Conservation (phyloP, 2,797 vertebrate genomes). For the Semotilus atromaculatus region DNA sequence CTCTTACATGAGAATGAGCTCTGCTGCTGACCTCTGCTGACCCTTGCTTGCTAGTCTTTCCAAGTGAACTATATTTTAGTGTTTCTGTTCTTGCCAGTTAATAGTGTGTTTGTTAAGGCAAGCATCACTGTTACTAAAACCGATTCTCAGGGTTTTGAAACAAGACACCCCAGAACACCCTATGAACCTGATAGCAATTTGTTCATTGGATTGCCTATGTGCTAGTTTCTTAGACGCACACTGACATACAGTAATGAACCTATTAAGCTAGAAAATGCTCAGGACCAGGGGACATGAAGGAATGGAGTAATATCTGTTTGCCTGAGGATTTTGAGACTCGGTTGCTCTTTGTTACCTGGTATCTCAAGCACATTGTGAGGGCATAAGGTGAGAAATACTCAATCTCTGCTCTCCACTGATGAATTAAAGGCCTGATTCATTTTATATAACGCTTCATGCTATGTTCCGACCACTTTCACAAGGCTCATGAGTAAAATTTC, state of each 20-base stretch:
- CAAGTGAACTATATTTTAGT: not conserved
- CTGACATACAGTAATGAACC: conserved; percentile 19
- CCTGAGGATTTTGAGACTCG: not conserved
- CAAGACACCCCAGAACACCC: not conserved
- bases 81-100: not conserved
- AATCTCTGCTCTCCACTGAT: not conserved
- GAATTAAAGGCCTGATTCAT: not conserved
- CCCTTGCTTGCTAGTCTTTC: not conserved
- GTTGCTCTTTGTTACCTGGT: conserved; percentile 15
- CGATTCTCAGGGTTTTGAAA: not conserved
- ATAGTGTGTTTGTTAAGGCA: not conserved
- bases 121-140: not conserved
- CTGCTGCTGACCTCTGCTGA: not conserved
- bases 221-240: not conserved
- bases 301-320: not conserved
- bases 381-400: conserved; percentile 5
- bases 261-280: conserved; percentile 13
- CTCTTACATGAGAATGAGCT: not conserved
- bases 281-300: not conserved
- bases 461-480: not conserved
- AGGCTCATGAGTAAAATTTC: not conserved
- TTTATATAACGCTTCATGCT: not conserved
- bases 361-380: not conserved
- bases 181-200: not conserved
- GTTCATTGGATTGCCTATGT: not conserved